Evolutionary conservation across 2,797 vertebrate species (phyloP).

Genomic region (Phalloptychus januarius): DNA sequence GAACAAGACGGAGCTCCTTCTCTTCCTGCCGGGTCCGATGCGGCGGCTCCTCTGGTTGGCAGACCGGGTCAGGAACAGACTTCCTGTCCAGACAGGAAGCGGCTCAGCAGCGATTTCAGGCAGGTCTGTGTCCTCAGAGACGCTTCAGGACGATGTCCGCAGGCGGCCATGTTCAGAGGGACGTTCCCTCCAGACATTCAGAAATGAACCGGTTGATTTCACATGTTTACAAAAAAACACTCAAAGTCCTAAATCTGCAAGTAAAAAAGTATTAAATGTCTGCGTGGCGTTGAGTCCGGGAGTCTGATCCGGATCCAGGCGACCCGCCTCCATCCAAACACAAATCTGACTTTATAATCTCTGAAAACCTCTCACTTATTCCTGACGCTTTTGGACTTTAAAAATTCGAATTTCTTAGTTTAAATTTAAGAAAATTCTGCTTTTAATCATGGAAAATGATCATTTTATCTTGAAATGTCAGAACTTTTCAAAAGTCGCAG

Average conservation of each 20-base stretch:
- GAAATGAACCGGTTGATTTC: no score
- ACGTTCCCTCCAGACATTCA: no score
- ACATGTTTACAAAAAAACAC: background rate
- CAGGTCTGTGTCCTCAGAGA: constrained; percentile 33
- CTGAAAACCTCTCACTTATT: no score
- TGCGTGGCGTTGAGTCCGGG: no score
- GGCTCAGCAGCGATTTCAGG: background rate
- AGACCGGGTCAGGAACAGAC: background rate
- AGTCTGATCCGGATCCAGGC: no score
- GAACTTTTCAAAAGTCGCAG: background rate
- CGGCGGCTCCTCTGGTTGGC: constrained; percentile 3
- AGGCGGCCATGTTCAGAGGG: background rate
- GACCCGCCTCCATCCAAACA: no score
- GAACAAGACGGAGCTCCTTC: constrained; percentile 30
- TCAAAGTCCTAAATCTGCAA: background rate
- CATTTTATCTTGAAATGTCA: background rate
- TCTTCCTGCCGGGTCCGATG: constrained; percentile 1
- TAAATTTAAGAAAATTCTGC: no score
- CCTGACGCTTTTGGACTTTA: no score
- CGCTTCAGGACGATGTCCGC: no score
- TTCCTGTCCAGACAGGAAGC: background rate
- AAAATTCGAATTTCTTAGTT: no score
- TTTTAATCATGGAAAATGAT: background rate
- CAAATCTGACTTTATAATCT: no score
- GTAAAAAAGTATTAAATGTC: background rate